Conservation (phyloP, 2,113 vertebrate genomes). For the Tamias sibiricus region DNA sequence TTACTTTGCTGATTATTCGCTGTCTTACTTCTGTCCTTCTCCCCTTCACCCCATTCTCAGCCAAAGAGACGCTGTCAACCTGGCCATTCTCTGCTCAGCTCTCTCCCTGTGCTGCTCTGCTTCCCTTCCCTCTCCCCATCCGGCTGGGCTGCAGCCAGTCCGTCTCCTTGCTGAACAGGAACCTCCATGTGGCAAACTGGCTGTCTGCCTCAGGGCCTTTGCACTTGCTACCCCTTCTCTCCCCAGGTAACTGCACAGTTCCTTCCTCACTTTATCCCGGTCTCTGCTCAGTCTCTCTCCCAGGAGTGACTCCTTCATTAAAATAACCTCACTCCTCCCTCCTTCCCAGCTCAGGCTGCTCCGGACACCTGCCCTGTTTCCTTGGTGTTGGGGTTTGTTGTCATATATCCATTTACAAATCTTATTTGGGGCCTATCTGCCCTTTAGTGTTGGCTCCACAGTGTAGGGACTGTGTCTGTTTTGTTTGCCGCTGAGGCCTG, state of each 20-base stretch:
- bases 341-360: accelerated
- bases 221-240: not conserved
- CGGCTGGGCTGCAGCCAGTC: too few species aligned
- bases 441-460: too few species aligned
- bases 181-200: too few species aligned
- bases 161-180: too few species aligned
- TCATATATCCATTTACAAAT: not conserved
- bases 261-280: not conserved
- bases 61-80: not conserved
- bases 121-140: too few species aligned
- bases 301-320: not conserved
- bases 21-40: not conserved
- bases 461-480: not conserved
- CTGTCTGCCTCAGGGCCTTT: not conserved
- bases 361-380: not conserved
- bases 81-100: not conserved
- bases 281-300: not conserved
- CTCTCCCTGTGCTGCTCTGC: not conserved
- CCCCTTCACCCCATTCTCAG: not conserved
- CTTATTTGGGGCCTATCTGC: not conserved
- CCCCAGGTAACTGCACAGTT: not conserved
- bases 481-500: not conserved
- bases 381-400: too few species aligned
- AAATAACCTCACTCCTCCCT: not conserved
- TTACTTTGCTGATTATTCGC: not conserved